phyloP scores from a whole-genome alignment of 2,797 vertebrate genomes.

The Sebastes matsubarae region DNA sequence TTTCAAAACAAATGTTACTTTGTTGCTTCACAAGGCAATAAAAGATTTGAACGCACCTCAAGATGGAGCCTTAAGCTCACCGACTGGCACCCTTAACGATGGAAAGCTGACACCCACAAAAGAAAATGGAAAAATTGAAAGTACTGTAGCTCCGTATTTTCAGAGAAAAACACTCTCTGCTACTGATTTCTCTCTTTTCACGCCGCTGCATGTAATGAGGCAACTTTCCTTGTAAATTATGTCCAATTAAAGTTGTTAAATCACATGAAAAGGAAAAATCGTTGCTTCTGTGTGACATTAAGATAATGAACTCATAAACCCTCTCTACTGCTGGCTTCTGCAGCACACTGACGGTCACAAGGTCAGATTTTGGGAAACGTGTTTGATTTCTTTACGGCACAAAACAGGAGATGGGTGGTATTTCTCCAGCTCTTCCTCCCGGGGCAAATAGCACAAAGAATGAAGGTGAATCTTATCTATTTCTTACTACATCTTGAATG shows the following conservation, averaged over 20 bases:
- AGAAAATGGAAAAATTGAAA: background rate
- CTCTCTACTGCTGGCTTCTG: background rate
- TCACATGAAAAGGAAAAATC: background rate
- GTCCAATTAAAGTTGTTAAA: slow-evolving; percentile 1
- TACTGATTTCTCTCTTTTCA: background rate
- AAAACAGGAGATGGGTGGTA: background rate
- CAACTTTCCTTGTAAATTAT: background rate
- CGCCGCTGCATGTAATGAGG: background rate
- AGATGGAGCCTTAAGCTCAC: background rate
- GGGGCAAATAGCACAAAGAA: background rate
- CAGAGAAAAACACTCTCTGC: background rate
- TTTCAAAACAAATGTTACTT: background rate
- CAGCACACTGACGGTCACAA: background rate
- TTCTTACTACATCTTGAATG: background rate
- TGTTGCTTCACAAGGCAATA: background rate
- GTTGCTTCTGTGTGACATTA: background rate
- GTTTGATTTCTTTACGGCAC: background rate
- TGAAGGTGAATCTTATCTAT: background rate
- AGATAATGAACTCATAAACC: background rate
- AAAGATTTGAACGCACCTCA: background rate
- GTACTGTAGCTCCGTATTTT: background rate
- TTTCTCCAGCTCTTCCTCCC: background rate
- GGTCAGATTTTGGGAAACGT: background rate
- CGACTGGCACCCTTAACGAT: background rate
- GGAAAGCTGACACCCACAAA: background rate